Percentiles rank a stretch among this genome's conserved stretches.
Conservation (phyloP, 2,888 invertebrate species). For the Catocala nupta region DNA sequence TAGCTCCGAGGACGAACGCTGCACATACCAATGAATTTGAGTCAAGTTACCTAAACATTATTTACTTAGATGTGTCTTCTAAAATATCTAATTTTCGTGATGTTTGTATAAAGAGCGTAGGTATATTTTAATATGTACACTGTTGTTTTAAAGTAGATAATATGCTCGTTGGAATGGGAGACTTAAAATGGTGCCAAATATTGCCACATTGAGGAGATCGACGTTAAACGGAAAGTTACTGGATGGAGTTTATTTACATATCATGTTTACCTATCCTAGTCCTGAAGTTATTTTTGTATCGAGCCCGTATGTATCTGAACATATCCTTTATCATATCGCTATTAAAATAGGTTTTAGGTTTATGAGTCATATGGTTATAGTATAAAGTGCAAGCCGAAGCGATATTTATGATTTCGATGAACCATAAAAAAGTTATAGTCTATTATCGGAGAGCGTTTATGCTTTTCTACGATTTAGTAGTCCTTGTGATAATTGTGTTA, state of each 20-base stretch:
- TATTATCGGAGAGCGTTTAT: constrained; percentile 47
- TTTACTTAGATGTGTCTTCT: constrained; percentile 49
- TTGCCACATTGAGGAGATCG: constrained; percentile 49
- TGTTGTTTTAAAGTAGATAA: constrained; percentile 47
- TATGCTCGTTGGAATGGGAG: constrained; percentile 54
- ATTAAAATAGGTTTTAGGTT: constrained; percentile 66
- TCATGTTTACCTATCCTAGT: constrained; percentile 49
- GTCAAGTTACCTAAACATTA: constrained; percentile 62
- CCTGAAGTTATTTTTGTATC: constrained; percentile 38
- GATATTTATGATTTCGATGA: constrained; percentile 59
- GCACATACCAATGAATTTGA: constrained; percentile 41
- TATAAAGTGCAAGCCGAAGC: constrained; percentile 56
- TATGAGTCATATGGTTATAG: constrained; percentile 58
- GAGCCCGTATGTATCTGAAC: constrained; percentile 46
- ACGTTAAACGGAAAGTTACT: constrained; percentile 49
- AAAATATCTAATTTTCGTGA: constrained; percentile 41
- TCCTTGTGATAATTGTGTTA: constrained; percentile 48
- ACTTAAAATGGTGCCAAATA: constrained; percentile 65
- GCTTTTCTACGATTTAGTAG: constrained; percentile 43
- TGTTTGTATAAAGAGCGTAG: constrained; percentile 45
- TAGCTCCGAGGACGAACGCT: constrained; percentile 17
- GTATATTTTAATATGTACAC: constrained; percentile 43
- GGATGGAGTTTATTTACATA: constrained; percentile 60
- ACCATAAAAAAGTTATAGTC: constrained; percentile 58
- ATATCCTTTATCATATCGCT: constrained; percentile 76